Conservation (phyloP, 2,113 vertebrate species). For the Recurvirostra avosetta region DNA sequence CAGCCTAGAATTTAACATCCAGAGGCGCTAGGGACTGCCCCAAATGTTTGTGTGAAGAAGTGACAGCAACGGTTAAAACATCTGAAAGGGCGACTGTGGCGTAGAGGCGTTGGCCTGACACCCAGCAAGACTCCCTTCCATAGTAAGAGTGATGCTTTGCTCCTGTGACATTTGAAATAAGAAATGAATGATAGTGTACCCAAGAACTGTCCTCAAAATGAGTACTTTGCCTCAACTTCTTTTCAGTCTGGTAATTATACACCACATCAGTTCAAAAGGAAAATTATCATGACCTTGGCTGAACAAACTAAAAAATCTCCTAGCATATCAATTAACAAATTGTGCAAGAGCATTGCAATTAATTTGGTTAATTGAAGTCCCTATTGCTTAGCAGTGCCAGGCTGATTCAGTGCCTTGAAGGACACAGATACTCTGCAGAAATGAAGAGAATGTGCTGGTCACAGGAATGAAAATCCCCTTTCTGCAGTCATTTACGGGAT, state of each 20-base stretch:
- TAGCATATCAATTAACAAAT: conserved; percentile 3
- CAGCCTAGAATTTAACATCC: neutral
- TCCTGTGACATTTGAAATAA: neutral
- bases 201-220: neutral
- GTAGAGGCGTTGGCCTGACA: neutral
- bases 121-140: neutral
- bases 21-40: neutral
- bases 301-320: neutral
- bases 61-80: neutral
- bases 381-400: neutral
- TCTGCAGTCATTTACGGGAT: conserved; percentile 9
- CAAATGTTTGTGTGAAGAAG: neutral
- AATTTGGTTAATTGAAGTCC: conserved; percentile 30
- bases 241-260: neutral
- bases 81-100: neutral
- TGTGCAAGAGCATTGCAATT: neutral
- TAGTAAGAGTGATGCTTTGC: neutral
- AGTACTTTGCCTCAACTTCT: neutral
- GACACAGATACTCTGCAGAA: neutral
- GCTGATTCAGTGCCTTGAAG: conserved; percentile 22
- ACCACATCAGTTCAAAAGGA: neutral
- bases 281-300: conserved; percentile 1
- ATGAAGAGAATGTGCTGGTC: neutral
- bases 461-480: conserved; percentile 11
- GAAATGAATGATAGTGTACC: neutral